Evolutionary conservation across 1,140 invertebrate genomes (phyloP).

Genomic region (Fopius arisanus): DNA sequence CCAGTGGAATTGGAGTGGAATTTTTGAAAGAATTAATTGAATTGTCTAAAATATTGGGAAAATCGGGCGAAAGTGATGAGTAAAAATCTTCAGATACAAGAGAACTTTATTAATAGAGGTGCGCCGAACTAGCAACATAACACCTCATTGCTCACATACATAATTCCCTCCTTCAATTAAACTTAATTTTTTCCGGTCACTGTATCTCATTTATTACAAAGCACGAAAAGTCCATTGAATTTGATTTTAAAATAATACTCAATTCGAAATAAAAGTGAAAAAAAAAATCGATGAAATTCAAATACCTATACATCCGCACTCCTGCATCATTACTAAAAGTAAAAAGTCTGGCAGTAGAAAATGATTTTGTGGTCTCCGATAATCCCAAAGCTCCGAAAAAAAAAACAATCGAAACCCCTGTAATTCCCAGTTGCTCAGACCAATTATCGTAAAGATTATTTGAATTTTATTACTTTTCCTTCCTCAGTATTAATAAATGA

Average conservation of each 20-base stretch:
- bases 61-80: too few species aligned
- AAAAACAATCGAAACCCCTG: neutral
- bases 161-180: neutral
- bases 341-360: neutral
- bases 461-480: constrained; percentile 7
- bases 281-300: constrained; percentile 1
- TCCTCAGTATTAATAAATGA: constrained; percentile 4
- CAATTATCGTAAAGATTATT: neutral
- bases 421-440: constrained; percentile 1
- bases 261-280: constrained; percentile 20
- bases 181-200: neutral
- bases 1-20: too few species aligned
- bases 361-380: neutral
- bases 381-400: neutral
- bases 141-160: constrained; percentile 14
- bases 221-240: neutral
- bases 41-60: too few species aligned
- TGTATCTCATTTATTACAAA: neutral
- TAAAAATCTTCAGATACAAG: constrained; percentile 32
- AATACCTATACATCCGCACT: neutral
- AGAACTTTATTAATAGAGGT: constrained; percentile 38
- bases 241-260: constrained; percentile 26
- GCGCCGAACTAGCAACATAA: neutral
- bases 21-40: too few species aligned
- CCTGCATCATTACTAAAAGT: neutral